Base-by-base conservation (phyloP, 2,113 vertebrate genomes). In the Melozone crissalis region DNA sequence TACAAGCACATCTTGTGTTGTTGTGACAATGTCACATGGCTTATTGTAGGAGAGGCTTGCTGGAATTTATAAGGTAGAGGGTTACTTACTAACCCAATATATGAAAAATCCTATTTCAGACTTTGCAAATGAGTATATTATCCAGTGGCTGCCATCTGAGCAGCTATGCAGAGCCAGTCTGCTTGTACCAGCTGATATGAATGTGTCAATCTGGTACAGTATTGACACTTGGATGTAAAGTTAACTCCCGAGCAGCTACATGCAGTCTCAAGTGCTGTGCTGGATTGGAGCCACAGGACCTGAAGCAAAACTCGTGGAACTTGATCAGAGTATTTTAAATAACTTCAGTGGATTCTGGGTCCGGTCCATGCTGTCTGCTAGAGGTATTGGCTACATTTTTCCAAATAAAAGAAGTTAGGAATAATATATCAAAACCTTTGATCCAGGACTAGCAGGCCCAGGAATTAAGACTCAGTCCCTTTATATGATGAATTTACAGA, bases 381-480 rank as follows among this genome's bases (percentile, higher is more conserved):
- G 92, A 96, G 73, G 92, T 92, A 96, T 94, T 95, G 24, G 63
- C 92, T 93, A 94, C 90, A 92, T 97, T 95, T 96, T 97, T 96
- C 93, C 95, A 96, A 97, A 95, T 95, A 96, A 96, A 96, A 96
- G 61, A 81, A 75, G 85, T 89, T 96, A 89, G 73, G 47, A 94
- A 94, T 94, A 94, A 95, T 96, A 96, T 54, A 95, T 96, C 85
- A 90, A 96, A 97, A 78, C 86, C 93, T 95, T 97, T 96, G 93
- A 96, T 96, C 80, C 69, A 65, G 61, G 62, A 89, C 85, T 92
- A 84, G 44, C 57, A 86, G 82, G 52, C 52, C 88, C 46, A 76
- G 57, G 85, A 96, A 95, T 93, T 94, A 96, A 93, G 79, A 63
- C 41, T 90, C 76, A 78, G 79, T 51, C 72, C 65, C 61, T 96